Base-by-base conservation (phyloP, 2,888 invertebrate species). In the Gastrophysa polygoni region DNA sequence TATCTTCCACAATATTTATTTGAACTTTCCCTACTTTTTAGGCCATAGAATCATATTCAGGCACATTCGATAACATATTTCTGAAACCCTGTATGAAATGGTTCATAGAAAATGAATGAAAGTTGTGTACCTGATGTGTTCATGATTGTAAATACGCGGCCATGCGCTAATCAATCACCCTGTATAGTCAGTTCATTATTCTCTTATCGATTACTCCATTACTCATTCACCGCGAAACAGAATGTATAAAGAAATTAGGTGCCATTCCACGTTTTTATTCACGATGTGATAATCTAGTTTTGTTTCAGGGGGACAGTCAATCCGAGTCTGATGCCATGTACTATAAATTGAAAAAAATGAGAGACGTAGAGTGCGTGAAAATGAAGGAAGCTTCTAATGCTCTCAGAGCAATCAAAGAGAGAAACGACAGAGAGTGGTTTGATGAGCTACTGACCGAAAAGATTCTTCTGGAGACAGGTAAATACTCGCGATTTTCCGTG, bases 321-420 rank as follows among this genome's bases (percentile, higher is more conserved):
- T 16, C 44, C 8, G 44, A 60, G 38, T 48, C 60, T 6, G 56
- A 62, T 47, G 60, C 46, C 11, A 66, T 68, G 61, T 69, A 60
- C 32, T 58, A 57, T 14, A 60, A 59, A 16, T 58, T 73, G 52
- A 72, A 63, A 54, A 66, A 64, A 56, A 46, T 61, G n/a, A 61
- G 74, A 46, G 74, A 78, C 49, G 62, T 71, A 1, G 77, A 78
- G 52, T 76, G 75, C 48, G 67, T 73, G 11, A 74, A 73, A 46
- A 75, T 78, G 71, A 68, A 70, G 6, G 75, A 80, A 63, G 76
- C 78, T 0, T 72, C 75, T 0, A 77, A 75, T 50, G 75, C 73
- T 17, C 51, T 78, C 34, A 63, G 69, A 14, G 58, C 64, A n/a
- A 73, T 76, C 24, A 74, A 60, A 55, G 65, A 24, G 0, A 70